Evolutionary conservation across 1,140 invertebrate species (phyloP).

Genomic region (Phymorhynchus buccinoides): DNA sequence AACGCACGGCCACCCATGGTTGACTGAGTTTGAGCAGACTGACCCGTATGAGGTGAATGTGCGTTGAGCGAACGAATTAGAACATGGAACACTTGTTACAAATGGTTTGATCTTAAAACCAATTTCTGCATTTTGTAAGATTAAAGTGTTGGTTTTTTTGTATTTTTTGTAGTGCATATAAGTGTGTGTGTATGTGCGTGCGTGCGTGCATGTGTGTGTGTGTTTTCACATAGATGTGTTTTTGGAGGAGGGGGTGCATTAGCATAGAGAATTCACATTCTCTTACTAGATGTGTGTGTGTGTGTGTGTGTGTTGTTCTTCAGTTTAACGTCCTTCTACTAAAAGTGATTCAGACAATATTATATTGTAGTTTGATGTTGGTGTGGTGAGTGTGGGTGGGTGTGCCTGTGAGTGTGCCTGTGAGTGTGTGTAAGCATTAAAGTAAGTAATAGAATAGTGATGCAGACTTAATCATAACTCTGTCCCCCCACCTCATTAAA

Average conservation of each 20-base stretch:
- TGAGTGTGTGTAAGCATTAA: too few relatives aligned
- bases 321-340: too few relatives aligned
- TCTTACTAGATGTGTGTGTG: slow-evolving; percentile 2
- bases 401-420: too few relatives aligned
- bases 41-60: slow-evolving; percentile 80
- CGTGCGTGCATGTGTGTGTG: slow-evolving; percentile 9
- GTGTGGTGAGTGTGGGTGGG: too few relatives aligned
- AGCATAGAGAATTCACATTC: background rate
- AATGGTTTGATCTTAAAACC: too few relatives aligned
- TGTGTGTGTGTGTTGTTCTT: background rate
- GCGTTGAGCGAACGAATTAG: too few relatives aligned
- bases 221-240: background rate
- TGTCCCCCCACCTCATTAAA: too few relatives aligned
- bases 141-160: background rate
- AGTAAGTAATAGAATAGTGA: too few relatives aligned
- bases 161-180: background rate
- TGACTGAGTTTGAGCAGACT: slow-evolving; percentile 66
- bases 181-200: slow-evolving; percentile 9
- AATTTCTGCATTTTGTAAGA: background rate
- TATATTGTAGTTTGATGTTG: too few relatives aligned
- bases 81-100: too few relatives aligned
- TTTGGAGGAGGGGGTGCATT: background rate
- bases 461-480: too few relatives aligned
- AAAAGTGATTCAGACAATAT: too few relatives aligned
- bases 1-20: slow-evolving; percentile 64